Conservation (phyloP, 2,888 invertebrate species). For the Omphaloscelis lunosa region DNA sequence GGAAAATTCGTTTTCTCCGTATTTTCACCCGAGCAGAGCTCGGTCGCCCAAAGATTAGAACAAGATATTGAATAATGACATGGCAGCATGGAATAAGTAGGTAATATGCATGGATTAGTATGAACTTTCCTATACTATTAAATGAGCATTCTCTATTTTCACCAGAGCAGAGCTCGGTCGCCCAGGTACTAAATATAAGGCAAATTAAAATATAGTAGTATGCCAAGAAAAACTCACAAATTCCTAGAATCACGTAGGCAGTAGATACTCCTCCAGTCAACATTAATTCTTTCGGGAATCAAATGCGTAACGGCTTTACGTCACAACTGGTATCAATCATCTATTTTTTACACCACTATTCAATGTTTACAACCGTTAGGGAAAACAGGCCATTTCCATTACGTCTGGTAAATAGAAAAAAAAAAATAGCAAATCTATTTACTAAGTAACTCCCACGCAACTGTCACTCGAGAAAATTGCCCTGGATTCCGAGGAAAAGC, state of each 20-base stretch:
- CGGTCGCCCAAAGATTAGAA: too few relatives aligned
- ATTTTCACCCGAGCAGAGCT: too few relatives aligned
- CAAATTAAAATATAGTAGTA: not conserved
- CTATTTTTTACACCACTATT: constrained; percentile 20
- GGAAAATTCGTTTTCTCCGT: too few relatives aligned
- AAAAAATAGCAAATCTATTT: constrained; percentile 31
- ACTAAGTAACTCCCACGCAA: constrained; percentile 16
- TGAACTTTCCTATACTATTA: too few relatives aligned
- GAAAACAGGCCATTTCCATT: constrained; percentile 38
- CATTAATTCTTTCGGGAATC: not conserved
- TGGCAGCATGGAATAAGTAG: too few relatives aligned
- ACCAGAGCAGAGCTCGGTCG: too few relatives aligned
- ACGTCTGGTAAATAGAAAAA: constrained; percentile 8
- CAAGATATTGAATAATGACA: too few relatives aligned
- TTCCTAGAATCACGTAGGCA: not conserved
- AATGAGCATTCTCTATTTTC: too few relatives aligned
- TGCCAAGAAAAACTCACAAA: not conserved
- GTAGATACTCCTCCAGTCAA: constrained; percentile 5
- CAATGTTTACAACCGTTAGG: not conserved
- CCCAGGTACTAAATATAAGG: not conserved
- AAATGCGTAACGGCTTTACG: constrained; percentile 3
- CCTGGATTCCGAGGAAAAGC: not conserved
- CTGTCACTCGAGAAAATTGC: constrained; percentile 32
- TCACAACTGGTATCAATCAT: constrained; percentile 36
- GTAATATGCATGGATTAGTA: too few relatives aligned